Evolutionary conservation across 1,140 invertebrate species (phyloP), one percentile per base, ranked within the genome.

Genomic region (Mercenaria mercenaria): DNA sequence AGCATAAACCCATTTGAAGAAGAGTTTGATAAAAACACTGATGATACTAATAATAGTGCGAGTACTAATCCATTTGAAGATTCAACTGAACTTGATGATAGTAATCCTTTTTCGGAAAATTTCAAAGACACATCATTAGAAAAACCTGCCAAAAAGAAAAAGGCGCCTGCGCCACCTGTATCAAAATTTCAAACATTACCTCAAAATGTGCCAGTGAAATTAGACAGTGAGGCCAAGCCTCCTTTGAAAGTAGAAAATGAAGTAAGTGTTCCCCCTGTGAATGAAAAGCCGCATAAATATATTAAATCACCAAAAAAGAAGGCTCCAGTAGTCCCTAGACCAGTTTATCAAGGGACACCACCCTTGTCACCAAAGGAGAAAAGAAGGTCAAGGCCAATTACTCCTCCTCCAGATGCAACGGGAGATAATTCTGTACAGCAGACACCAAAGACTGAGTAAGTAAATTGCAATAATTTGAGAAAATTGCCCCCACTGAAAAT

Each of bases 271-370:
- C 67, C 83, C 29, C 52, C 84, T 72, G 41, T 32, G 56, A 47
- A 82, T 72, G 37, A 88, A 77, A 72, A 74, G 20, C 39, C 32
- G 32, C 37, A 76, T 64, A 89, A 64, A 76, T 84, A 79, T 80
- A 23, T 79, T 4, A 85, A 90, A 61, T 69, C 82, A 32, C 74
- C 85, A 0, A 90, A 92, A 72, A 90, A 89, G 74, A 91, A 92
- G 43, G 61, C 88, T 15, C 88, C 77, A 4, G 74, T 81, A 29
- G 88, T 91, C 13, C 52, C 81, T 18, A 88, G 92, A 89, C 94
- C 94, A 23, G 83, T 93, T 15, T 95, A 94, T 91, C 79, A 93
- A 56, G 93, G 93, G 8, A 93, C 93, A 13, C 94, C 94, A 37
- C 94, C 94, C 4, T 85, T 92, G 1, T 93, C 94, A 2, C 94